Evolutionary conservation across 2,113 vertebrate genomes (phyloP), one percentile per base, ranked within the genome.

Genomic region (Hemiscyllium ocellatum): DNA sequence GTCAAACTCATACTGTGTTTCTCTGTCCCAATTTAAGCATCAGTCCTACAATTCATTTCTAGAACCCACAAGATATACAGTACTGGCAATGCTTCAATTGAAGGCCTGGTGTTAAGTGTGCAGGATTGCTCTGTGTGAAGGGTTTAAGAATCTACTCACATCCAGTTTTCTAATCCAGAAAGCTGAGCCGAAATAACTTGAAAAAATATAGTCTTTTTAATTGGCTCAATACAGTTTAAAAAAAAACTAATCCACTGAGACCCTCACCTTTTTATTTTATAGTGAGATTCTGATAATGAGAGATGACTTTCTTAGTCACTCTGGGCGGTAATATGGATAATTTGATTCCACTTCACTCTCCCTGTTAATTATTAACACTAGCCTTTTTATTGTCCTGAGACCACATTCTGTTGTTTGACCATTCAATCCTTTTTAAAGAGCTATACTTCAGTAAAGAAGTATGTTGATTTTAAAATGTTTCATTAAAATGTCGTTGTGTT

Each of bases 361-460:
- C 97, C 97, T 98, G 97, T 97, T 98, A 98, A 99, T 98, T 98
- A 99, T 98, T 98, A 99, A 99, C 98, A 99, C 98, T 99, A 98
- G 98, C 98, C 98, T 98, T 99, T 99, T 98, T 98, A 98, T 98
- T 98, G 98, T 98, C 97, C 96, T 93, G 98, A 98, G 98, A 98
- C 97, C 96, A 97, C 96, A 97, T 97, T 97, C 97, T 97, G 96
- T 97, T 98, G 97, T 97, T 96, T 37, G 95, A 96, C 70, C 97
- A 97, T 97, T 97, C 96, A 89, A 97, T 96, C 97, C 97, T 96
- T 56, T 61, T 37, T 17, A 65, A 72, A 95, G 24, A 20, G 10
- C 10, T 33, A 52, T n/a, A 33, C 29, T 61, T 47, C 47, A 76
- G 33, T 56, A 70, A 42, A 95, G 70, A 83, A 47, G 61, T 3